Evolutionary conservation across 2,888 invertebrate genomes (phyloP), one percentile per base, ranked within the genome.

Genomic region (Tipula lateralis): DNA sequence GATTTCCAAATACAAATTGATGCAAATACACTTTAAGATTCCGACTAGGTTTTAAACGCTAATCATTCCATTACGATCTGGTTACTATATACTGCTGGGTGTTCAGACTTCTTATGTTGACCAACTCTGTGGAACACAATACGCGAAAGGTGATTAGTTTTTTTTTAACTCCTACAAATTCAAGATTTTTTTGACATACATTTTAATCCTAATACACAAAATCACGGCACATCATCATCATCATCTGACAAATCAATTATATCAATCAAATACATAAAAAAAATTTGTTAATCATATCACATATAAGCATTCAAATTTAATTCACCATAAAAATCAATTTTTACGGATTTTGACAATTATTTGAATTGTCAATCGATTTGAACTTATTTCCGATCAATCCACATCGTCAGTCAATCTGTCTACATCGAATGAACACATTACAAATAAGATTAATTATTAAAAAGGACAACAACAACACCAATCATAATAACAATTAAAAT

Each of bases 331-430:
- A 24, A 66, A 66, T 66, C 66, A 66, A 66, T 66, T 66, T 66
- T 66, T 66, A 66, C 66, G 66, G 66, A 24, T 66, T 66, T 66
- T 66, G 66, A 66, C 66, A 66, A 24, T 66, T 66, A 66, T 66
- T 66, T 24, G 66, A 66, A 24, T 66, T 66, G 66, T 66, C 66
- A 66, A 66, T 66, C 66, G 66, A 66, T 66, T 66, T 66, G 66
- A 66, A 66, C 66, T 66, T 66, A n/a, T 66, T 66, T 24, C 24
- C n/a, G n/a, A n/a, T n/a, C n/a, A n/a, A n/a, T n/a, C n/a, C n/a
- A n/a, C n/a, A 36, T 66, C 19, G 24, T 66, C 66, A 24, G 24
- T 66, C 19, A 66, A 24, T 19, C 24, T 44, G 44, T 16, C n/a
- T 24, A 12, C 12, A 9, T n/a, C n/a, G 24, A 66, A 66, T 66